These are phyloP conservation scores for Artemia franciscana DNA, from an alignment of 1,140 invertebrate species.

Conservation along the genomic window DNA sequence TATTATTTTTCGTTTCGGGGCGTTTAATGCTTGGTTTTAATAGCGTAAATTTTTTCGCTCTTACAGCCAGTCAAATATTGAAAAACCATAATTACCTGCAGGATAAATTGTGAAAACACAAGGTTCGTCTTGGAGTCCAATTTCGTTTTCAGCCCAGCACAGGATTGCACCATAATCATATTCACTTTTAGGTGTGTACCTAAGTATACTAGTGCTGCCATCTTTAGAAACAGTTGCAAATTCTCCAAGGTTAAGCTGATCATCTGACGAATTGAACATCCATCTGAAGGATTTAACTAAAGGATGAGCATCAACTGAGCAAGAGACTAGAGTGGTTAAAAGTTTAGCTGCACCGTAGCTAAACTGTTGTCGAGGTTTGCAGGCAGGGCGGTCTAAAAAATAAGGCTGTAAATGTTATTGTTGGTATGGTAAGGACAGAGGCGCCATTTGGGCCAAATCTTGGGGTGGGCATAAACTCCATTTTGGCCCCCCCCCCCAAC, in stretches of 20 bases:
- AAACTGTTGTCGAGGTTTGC: conserved; percentile 40
- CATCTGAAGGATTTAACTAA: conserved; percentile 12
- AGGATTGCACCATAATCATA: conserved; percentile 20
- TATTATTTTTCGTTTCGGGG: no score
- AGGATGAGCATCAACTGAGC: conserved; percentile 14
- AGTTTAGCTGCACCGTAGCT: conserved; percentile 9
- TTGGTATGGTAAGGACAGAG: no score
- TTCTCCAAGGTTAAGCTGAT: conserved; percentile 8
- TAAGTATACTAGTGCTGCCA: conserved; percentile 15
- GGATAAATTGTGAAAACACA: conserved; percentile 19
- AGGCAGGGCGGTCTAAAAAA: conserved; percentile 56
- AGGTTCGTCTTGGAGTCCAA: conserved; percentile 17
- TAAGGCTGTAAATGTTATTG: no score
- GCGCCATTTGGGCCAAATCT: no score
- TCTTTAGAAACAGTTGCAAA: conserved; percentile 11
- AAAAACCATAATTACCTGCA: conserved; percentile 19
- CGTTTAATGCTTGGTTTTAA: no score
- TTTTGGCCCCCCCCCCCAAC: no score
- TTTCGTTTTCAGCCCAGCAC: conserved; percentile 20
- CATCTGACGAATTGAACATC: conserved; percentile 13
- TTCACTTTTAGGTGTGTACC: conserved; percentile 17
- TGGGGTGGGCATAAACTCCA: no score
- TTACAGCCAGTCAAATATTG: no score
- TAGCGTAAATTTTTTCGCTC: no score
- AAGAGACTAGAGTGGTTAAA: conserved; percentile 10